Percentiles rank a stretch among this genome's conserved stretches.
These are phyloP conservation scores for Stegastes partitus DNA, from an alignment of 2,113 vertebrate genomes.

Conservation along the genomic window DNA sequence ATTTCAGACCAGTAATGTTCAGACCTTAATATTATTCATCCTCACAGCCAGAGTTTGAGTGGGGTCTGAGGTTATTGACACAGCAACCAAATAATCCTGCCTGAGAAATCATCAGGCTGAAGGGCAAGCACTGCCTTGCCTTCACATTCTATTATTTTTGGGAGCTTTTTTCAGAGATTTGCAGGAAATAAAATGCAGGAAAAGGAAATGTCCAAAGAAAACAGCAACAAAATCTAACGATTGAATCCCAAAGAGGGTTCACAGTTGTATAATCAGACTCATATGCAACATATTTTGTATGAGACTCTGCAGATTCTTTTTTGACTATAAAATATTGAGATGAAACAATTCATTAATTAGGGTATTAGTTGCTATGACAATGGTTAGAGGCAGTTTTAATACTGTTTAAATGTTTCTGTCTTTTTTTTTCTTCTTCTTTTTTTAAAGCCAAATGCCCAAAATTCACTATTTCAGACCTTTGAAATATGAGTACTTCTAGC, in stretches of 20 bases:
- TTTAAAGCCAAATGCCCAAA: neutral
- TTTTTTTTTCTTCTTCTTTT: neutral
- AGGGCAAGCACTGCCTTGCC: neutral
- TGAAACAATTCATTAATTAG: too few relatives aligned
- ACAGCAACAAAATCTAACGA: too few relatives aligned
- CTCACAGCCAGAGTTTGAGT: neutral
- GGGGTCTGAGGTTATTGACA: neutral
- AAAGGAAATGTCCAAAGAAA: neutral
- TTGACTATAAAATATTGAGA: too few relatives aligned
- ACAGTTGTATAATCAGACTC: too few relatives aligned
- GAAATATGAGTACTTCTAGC: too few relatives aligned
- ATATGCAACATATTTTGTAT: too few relatives aligned
- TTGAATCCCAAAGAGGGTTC: neutral
- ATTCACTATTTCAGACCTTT: too few relatives aligned
- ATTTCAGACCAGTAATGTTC: slow-evolving; percentile 9
- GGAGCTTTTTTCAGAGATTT: neutral
- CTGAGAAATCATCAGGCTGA: neutral
- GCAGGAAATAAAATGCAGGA: neutral
- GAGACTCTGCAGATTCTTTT: too few relatives aligned
- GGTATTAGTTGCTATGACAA: too few relatives aligned
- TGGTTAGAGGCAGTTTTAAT: too few relatives aligned
- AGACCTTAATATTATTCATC: neutral
- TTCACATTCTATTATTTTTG: neutral
- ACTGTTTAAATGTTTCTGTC: too few relatives aligned
- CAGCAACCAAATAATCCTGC: neutral